Base-by-base conservation (phyloP, 2,888 invertebrate genomes). In the Macaria notata region DNA sequence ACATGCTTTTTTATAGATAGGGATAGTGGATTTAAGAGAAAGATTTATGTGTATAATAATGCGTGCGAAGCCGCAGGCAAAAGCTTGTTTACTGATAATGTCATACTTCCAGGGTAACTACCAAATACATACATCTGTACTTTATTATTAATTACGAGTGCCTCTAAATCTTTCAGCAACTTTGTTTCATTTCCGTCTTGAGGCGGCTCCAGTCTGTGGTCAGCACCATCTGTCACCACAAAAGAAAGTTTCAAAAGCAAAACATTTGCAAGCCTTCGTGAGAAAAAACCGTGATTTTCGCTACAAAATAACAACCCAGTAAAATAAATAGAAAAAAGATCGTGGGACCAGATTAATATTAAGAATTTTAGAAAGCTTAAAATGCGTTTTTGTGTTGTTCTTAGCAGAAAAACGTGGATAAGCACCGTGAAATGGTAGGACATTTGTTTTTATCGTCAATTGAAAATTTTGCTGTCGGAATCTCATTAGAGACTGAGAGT, bases 371-470 rank as follows among this genome's bases (percentile, higher is more conserved):
- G 59, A 59, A 59, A 59, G 59, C 54, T 46, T 41, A 31, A 43
- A 46, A 41, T 51, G 4, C 29, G 33, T 53, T 52, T 50, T 59
- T 50, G 38, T 54, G 30, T 31, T 48, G 31, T 46, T 19, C 31
- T 46, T 43, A 36, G 49, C 46, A 51, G 41, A 51, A 52, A 36
- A 55, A 38, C 47, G 59, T 54, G 39, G 4, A 41, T 47, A 49
- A 48, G 36, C 44, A 55, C 59, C 45, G 54, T 55, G 7, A 48
- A 59, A 55, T 46, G 48, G 36, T 31, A 36, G 46, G 48, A 51
- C 54, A 31, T 54, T 59, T 55, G 31, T 54, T 59, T 59, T 59
- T 59, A 59, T 59, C 8, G 46, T 45, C 54, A 51, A 59, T 51
- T 59, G 54, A 59, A 54, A 59, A 49, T 31, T 29, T 3, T 43